Evolutionary conservation across 1,140 invertebrate genomes (phyloP).

Genomic region (Lutraria rhynchaena): DNA sequence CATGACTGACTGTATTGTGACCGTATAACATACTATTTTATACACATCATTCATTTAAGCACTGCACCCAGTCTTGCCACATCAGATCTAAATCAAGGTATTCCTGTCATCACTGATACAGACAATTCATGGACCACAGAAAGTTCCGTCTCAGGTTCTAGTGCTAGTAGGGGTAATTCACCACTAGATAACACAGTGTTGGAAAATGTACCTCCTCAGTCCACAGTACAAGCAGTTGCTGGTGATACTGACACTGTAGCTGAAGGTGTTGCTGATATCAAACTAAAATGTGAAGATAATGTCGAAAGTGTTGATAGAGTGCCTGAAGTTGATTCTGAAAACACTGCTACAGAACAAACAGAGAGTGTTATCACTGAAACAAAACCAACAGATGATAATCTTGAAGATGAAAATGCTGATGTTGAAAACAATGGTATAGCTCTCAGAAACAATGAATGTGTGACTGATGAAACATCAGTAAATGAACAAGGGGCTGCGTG

Average conservation of each 20-base stretch:
- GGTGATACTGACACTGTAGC: neutral
- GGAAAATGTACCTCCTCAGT: neutral
- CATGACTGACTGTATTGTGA: too few species aligned
- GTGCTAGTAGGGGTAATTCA: constrained; percentile 20
- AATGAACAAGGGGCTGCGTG: constrained; percentile 27
- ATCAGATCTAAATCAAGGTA: neutral
- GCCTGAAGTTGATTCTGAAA: neutral
- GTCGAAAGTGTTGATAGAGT: neutral
- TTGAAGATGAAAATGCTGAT: neutral
- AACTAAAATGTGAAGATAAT: neutral
- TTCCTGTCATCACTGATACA: neutral
- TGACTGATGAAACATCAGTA: neutral
- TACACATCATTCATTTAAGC: too few species aligned
- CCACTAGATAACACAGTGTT: constrained; percentile 27
- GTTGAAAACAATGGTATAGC: neutral
- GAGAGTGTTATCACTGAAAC: neutral
- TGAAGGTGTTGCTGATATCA: neutral
- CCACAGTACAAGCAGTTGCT: neutral
- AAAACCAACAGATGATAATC: neutral
- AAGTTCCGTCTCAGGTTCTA: constrained; percentile 27
- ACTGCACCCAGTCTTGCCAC: neutral
- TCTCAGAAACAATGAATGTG: neutral
- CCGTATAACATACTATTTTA: too few species aligned
- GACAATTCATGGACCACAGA: constrained; percentile 47
- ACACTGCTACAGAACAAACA: neutral